Evolutionary conservation across 2,797 vertebrate species (phyloP), one percentile per base, ranked within the genome.

Genomic region (Oceanodroma leucorhoa): DNA sequence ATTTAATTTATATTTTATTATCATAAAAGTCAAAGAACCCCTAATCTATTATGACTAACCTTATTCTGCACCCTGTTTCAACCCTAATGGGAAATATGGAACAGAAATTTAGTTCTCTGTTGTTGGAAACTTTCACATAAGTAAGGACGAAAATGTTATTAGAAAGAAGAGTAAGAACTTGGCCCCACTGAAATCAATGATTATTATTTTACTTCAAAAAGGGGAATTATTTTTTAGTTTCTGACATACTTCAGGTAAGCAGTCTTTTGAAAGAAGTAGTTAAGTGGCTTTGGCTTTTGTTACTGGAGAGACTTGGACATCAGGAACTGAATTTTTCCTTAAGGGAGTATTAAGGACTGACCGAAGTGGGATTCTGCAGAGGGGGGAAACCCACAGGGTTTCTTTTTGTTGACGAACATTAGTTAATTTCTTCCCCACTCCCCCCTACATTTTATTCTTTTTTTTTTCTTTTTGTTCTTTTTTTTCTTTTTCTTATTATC

Each of bases 371-470:
- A 41, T 45, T 67, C 36, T 82, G 22, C 30, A 85, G n/a, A 90
- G 18, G 8, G 77, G 11, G 13, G 16, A 92, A 79, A 69, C 2
- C 8, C 24, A n/a, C 15, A 55, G 26, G 14, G 5, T 19, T 87
- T 53, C 5, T 26, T 75, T 73, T 48, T 34, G 5, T 69, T n/a
- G 11, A 77, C 12, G 48, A 82, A 54, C 18, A 13, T 62, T 40
- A 45, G 5, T 61, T 65, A 5, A 8, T 16, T 80, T 89, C 4
- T 64, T 77, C 11, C 9, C 2, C 21, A 9, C 27, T 29, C 4
- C 6, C 6, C 4, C 1, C 2, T 9, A 19, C 8, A 2, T 43
- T 54, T 22, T 23, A 8, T 6, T 14, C 4, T 10, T 14, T 27
- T 7, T 20, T 10, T 21, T 18, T 46, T 18, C 6, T 16, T 16